Evolutionary conservation across 2,797 vertebrate species (phyloP).

Genomic region (Pseudochaenichthys georgianus): DNA sequence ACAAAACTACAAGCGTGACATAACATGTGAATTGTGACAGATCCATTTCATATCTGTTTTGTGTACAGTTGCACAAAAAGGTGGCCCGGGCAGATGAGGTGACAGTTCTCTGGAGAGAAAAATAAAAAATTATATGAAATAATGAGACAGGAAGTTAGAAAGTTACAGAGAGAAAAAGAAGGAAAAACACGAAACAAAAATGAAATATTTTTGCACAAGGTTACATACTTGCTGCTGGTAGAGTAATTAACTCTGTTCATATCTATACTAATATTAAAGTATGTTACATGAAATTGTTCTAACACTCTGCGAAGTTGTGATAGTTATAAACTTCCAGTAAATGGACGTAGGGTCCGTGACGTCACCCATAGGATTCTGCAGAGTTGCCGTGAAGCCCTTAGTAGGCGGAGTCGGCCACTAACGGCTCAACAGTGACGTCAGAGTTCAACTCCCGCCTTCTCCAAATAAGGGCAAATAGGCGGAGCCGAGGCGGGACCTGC

Average conservation of each 20-base stretch:
- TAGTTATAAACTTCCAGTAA: not conserved
- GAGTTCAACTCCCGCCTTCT: too few species aligned
- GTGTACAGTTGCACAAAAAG: conserved; percentile 23
- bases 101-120: not conserved
- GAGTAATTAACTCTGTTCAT: not conserved
- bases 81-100: conserved; percentile 54
- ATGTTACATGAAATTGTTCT: not conserved
- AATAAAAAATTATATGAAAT: conserved; percentile 14
- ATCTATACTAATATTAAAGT: not conserved
- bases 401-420: too few species aligned
- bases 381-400: too few species aligned
- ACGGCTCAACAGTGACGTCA: too few species aligned
- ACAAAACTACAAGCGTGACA: too few species aligned
- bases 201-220: not conserved
- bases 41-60: conserved; percentile 34
- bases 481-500: too few species aligned
- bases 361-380: too few species aligned
- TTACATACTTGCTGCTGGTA: not conserved
- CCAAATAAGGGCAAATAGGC: too few species aligned
- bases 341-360: too few species aligned
- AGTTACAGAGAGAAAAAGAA: not conserved
- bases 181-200: not conserved
- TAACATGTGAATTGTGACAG: too few species aligned
- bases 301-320: not conserved
- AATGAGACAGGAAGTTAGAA: not conserved